A percentile compares a stretch with the other conserved stretches of the same genome.
Conservation (phyloP, 2,797 vertebrate species). For the Trachops cirrhosus region DNA sequence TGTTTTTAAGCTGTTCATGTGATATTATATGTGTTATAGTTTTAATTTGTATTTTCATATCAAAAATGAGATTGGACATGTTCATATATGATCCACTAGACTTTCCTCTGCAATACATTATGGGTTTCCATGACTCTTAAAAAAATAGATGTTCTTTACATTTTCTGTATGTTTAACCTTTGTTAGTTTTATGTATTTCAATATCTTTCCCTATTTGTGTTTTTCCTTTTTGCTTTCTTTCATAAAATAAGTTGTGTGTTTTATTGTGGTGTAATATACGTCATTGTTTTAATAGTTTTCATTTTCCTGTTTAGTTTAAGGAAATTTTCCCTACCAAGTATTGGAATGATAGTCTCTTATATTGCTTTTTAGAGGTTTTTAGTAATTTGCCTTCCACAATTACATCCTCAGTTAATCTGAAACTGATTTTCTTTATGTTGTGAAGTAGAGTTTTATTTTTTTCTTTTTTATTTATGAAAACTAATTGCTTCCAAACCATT, state of each 20-base stretch:
- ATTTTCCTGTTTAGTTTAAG: conserved; percentile 4
- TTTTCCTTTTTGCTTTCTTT: neutral
- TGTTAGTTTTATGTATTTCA: neutral
- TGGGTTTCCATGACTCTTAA: neutral
- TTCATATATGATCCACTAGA: neutral
- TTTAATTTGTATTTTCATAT: neutral
- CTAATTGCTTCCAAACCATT: neutral
- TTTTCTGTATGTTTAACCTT: neutral
- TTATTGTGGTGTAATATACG: neutral
- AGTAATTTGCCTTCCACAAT: neutral
- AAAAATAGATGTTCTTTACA: neutral
- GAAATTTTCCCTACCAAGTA: neutral
- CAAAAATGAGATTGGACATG: neutral
- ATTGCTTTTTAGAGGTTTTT: neutral
- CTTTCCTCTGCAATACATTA: neutral
- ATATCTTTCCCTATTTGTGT: neutral
- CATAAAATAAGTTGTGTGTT: neutral
- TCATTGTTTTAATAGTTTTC: neutral
- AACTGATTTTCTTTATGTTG: conserved; percentile 19
- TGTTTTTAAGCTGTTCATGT: neutral
- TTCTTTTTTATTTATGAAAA: conserved; percentile 25
- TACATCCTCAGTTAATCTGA: neutral
- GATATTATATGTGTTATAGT: neutral
- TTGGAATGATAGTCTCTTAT: neutral
- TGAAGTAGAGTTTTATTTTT: neutral